These are phyloP conservation scores for Leucosticte australis DNA, from an alignment of 2,113 vertebrate genomes.

Conservation along the genomic window DNA sequence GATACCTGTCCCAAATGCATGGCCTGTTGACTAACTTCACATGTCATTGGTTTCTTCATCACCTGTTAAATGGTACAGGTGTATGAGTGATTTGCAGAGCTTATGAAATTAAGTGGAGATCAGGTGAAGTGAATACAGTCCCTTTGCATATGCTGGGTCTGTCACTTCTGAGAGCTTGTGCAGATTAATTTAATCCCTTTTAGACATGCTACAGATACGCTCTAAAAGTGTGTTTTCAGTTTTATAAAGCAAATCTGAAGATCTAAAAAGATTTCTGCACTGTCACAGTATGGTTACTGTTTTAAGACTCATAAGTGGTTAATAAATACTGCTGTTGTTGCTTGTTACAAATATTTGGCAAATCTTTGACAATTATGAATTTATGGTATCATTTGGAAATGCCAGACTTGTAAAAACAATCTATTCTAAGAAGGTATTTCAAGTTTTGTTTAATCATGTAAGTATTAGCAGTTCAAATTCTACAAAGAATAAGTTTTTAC, in stretches of 20 bases:
- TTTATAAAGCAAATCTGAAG: background rate
- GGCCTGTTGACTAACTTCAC: background rate
- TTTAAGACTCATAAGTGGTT: background rate
- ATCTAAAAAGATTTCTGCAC: background rate
- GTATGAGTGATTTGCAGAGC: background rate
- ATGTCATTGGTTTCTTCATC: background rate
- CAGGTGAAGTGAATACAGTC: background rate
- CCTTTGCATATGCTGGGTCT: background rate
- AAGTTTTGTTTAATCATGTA: background rate
- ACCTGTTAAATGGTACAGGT: background rate
- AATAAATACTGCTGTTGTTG: background rate
- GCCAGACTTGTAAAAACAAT: background rate
- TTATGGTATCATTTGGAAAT: background rate
- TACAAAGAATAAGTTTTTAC: background rate
- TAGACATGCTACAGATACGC: background rate
- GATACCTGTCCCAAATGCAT: background rate
- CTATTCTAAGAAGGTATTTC: background rate
- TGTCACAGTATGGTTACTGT: background rate
- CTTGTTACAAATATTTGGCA: background rate
- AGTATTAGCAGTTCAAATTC: background rate
- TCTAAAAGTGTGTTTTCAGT: background rate
- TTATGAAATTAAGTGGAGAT: background rate
- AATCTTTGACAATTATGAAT: background rate
- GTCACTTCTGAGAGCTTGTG: background rate
- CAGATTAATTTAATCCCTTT: background rate